Base-by-base conservation (phyloP, 2,797 vertebrate species). In the Urosaurus nigricauda region DNA sequence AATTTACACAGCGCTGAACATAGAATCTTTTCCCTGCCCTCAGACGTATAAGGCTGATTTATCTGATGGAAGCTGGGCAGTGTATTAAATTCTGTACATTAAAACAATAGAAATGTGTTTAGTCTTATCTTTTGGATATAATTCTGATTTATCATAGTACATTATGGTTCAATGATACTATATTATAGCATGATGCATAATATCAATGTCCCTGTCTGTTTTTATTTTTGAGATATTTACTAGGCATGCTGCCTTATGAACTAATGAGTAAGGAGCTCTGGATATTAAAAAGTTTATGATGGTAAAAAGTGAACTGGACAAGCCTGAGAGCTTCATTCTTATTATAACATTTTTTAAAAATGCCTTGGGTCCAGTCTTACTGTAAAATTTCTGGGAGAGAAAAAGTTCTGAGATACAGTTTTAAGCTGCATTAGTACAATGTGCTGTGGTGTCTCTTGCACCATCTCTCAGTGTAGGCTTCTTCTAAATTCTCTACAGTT, bases 161-260 rank as follows among this genome's bases (percentile, higher is more conserved):
- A 58, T 80, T 19, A n/a, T 35, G 21, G 2, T 78, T 83, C 12
- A 29, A 68, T 5, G 19, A 80, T 80, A 35, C 35, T 2, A 79
- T 56, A 21, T 79, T 19, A 24, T 79, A 26, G 47, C 26, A 51
- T 51, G 43, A 32, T 51, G 43, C 3, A 79, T 79, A 29, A 51
- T 35, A 56, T 32, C 9, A 98, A 99, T 3, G 98, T 99, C 90
- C 98, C 98, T 87, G 98, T 99, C 93, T 97, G 98, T 90, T 96
- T 99, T 93, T 98, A 99, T 17, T 93, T 99, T 98, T 96, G 98
- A 99, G 47, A 99, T 99, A 95, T 99, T 99, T 93, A 98, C 98
- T 92, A 98, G 98, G 93, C 98, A 99, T 51, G 47, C 92, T 99
- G 98, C 94, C 98, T 99, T 92, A 98, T 99, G 98, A 99, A 99